Conservation (phyloP, 1,140 invertebrate species). For the Aphelinus atriplicis region DNA sequence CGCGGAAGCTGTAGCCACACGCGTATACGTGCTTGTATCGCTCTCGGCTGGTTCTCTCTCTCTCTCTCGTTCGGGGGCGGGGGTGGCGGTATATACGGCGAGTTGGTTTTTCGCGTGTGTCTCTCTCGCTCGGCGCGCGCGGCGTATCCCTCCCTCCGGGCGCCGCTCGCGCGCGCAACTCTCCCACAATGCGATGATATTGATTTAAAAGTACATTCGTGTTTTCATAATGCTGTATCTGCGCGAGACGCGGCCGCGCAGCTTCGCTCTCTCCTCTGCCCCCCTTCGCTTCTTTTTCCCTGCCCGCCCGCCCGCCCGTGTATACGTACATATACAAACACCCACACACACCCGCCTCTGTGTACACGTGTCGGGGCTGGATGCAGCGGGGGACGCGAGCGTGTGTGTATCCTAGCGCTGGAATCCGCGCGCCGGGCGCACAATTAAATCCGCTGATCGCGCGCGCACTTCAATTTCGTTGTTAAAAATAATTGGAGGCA, state of each 20-base stretch:
- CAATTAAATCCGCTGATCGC: slow-evolving; percentile 62
- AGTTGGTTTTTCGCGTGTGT: slow-evolving; percentile 36
- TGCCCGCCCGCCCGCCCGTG: slow-evolving; percentile 41
- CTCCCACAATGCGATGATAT: slow-evolving; percentile 66
- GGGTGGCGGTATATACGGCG: slow-evolving; percentile 30
- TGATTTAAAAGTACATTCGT: slow-evolving; percentile 69
- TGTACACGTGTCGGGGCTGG: slow-evolving; percentile 27
- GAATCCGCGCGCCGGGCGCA: slow-evolving; percentile 33
- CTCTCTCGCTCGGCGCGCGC: slow-evolving; percentile 23
- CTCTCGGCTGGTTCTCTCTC: slow-evolving; percentile 4
- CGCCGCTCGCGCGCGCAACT: slow-evolving; percentile 42
- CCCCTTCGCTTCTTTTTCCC: no score
- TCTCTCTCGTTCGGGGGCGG: slow-evolving; percentile 39
- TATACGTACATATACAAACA: no score
- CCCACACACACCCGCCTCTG: slow-evolving; percentile 46
- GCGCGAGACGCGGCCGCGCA: slow-evolving; percentile 49
- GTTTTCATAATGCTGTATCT: slow-evolving; percentile 68
- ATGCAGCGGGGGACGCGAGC: not conserved
- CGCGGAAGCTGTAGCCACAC: no score
- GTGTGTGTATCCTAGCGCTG: slow-evolving; percentile 12
- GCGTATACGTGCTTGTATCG: not conserved
- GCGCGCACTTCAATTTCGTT: slow-evolving; percentile 52
- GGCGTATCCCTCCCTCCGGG: slow-evolving; percentile 16
- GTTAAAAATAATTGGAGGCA: slow-evolving; percentile 54
- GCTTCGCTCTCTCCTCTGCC: no score